Base-by-base conservation (phyloP, 2,113 vertebrate species). In the Melanocharis versteri region DNA sequence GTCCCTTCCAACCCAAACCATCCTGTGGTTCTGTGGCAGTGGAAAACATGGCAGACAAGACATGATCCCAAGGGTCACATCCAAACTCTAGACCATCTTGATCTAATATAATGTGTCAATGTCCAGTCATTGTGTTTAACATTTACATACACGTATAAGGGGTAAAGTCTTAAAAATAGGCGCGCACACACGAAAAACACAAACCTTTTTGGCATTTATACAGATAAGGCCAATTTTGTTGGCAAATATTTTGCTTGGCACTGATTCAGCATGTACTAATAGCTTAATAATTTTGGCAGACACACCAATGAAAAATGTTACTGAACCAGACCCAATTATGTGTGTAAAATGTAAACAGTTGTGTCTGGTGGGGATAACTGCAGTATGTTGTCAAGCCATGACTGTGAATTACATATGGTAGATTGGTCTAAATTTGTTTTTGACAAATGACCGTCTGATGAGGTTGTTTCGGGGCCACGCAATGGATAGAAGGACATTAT, bases 201-300 rank as follows among this genome's bases (percentile, higher is more conserved):
- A 94, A 96, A 94, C 91, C 76, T 95, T 95, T 94, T 93, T 88
- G 88, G 83, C 78, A 96, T 95, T 91, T 90, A 50, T 78, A 89
- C 50, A 93, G 94, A 93, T 96, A 95, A 92, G 96, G 81, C 62
- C 48, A 91, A 92, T 91, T 90, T 89, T 90, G 87, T 81, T 78
- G 90, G 88, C 90, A 89, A 86, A 93, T 83, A 86, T 71, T 94
- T 91, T 90, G 17, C 90, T 94, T 96, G 95, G 77, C 78, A 79
- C 20, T 0, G 6, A 50, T 95, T 96, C 94, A 97, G 91, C 40
- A 1, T 78, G 33, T 94, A 83, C 93, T 94, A 94, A 93, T 87
- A 95, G 83, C 83, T 73, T 91, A 95, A 89, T 93, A 77, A 94
- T 93, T 83, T 77, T 94, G 85, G 85, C 71, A 96, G 91, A 72